Evolutionary conservation across 2,113 vertebrate genomes (phyloP), one percentile per base, ranked within the genome.

Genomic region (Crotalus horridus): DNA sequence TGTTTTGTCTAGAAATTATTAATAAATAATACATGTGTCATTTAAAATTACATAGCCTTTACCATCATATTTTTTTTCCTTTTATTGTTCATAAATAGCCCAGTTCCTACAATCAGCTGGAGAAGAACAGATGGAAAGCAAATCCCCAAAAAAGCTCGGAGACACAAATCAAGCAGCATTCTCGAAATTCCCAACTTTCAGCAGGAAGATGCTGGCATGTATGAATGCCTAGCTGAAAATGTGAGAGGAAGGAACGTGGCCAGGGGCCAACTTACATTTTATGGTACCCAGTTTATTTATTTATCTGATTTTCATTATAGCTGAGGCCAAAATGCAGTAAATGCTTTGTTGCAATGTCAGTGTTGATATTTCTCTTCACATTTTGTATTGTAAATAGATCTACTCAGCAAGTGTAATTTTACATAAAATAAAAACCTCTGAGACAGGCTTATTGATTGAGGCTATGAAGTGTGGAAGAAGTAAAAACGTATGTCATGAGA

Each of bases 131-230:
- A 99, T 1, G 97, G 98, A 3, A 97, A 98, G 8, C 98, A 98
- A 0, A 98, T 99, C 56, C 97, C 99, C 4, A 97, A 98, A 89
- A 99, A 99, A 93, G 98, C 99, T 81, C 97, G 99, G 94, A 97
- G 98, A 29, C 98, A 98, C 95, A 98, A 98, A 56, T 98, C 98
- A 0, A 99, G 97, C 4, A 98, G 98, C 0, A 98, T 99, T 74
- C 97, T 99, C 13, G 99, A 99, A 96, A 99, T 99, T 96, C 99
- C 99, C 4, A 99, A 99, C 81, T 99, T 99, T 93, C 99, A 99
- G 96, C 99, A 99, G 93, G 99, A 99, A 89, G 99, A 99, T 0
- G 97, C 99, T 0, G 99, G 99, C 0, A 96, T 91, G 0, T 99
- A 99, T 0, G 99, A 99, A 86, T 99, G 99, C 0, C 96, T 99